Percentiles rank a stretch among this genome's conserved stretches.
Evolutionary conservation across 2,888 invertebrate species (phyloP).

Genomic region (Callimorpha dominula): DNA sequence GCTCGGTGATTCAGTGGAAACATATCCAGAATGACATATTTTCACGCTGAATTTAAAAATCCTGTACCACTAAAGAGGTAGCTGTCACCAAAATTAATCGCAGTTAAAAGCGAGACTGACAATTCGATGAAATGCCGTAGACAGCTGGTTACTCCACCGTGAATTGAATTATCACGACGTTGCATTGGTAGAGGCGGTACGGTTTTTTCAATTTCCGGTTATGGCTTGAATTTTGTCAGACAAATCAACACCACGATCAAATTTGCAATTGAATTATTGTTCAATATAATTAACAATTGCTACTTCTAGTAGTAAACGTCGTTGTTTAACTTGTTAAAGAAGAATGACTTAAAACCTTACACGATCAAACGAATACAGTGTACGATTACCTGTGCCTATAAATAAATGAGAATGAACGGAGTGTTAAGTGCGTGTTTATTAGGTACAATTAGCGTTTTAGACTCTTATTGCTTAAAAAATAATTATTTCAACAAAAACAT

Average conservation of each 20-base stretch:
- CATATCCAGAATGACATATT: slow-evolving; percentile 37
- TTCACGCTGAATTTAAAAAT: slow-evolving; percentile 41
- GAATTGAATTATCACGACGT: slow-evolving; percentile 61
- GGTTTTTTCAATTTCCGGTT: slow-evolving; percentile 63
- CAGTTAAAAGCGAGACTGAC: slow-evolving; percentile 41
- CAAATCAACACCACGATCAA: slow-evolving; percentile 34
- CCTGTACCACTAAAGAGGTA: slow-evolving; percentile 41
- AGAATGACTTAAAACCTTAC: too few relatives aligned
- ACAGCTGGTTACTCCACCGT: slow-evolving; percentile 55
- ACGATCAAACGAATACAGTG: not conserved
- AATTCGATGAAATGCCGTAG: slow-evolving; percentile 48
- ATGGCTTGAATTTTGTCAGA: slow-evolving; percentile 37
- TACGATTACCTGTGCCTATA: too few relatives aligned
- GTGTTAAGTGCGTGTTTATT: too few relatives aligned
- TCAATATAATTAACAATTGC: too few relatives aligned
- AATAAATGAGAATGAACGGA: too few relatives aligned
- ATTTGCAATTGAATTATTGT: not conserved
- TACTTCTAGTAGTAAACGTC: too few relatives aligned
- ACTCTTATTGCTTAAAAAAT: too few relatives aligned
- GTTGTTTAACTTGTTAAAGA: too few relatives aligned
- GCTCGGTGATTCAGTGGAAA: slow-evolving; percentile 28
- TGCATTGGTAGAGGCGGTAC: slow-evolving; percentile 33
- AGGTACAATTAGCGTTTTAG: too few relatives aligned
- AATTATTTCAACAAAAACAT: too few relatives aligned
- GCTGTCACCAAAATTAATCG: slow-evolving; percentile 41